Percentiles rank a stretch among this genome's conserved stretches.
Conservation (phyloP, 2,888 invertebrate genomes). For the Xestia sexstrigata region DNA sequence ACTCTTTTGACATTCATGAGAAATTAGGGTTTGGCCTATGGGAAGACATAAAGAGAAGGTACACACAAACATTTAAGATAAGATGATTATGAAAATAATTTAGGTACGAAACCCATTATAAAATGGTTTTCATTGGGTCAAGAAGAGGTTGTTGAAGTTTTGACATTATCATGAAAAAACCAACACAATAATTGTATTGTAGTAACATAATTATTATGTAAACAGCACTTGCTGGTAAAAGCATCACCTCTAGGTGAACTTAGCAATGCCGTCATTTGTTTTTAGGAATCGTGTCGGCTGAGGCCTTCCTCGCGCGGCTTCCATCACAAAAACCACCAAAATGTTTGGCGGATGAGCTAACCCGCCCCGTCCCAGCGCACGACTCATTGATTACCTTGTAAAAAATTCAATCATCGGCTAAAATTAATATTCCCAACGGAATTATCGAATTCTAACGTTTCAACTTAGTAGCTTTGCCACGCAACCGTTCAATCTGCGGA, state of each 20-base stretch:
- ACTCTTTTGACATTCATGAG: conserved; percentile 36
- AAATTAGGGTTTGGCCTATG: conserved; percentile 14
- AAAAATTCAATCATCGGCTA: conserved; percentile 87
- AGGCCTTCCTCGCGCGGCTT: conserved; percentile 85
- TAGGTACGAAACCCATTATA: not conserved
- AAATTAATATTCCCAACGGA: conserved; percentile 84
- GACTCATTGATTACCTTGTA: conserved; percentile 88
- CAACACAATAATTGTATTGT: not conserved
- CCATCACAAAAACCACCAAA: conserved; percentile 88
- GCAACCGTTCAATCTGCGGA: conserved; percentile 62
- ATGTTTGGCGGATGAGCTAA: conserved; percentile 89
- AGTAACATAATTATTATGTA: not conserved
- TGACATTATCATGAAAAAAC: not conserved
- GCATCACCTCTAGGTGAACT: conserved; percentile 55
- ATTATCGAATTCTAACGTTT: conserved; percentile 77
- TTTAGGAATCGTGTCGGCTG: conserved; percentile 83
- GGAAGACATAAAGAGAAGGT: not conserved
- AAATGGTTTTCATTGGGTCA: not conserved
- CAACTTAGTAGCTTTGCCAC: conserved; percentile 67
- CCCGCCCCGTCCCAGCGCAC: conserved; percentile 87
- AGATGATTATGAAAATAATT: not conserved
- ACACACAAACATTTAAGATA: not conserved
- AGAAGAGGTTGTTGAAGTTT: not conserved
- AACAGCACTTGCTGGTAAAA: conserved; percentile 59
- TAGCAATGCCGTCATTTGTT: conserved; percentile 85